Conservation (phyloP, 2,888 invertebrate species). For the Cheilosia pagana region DNA sequence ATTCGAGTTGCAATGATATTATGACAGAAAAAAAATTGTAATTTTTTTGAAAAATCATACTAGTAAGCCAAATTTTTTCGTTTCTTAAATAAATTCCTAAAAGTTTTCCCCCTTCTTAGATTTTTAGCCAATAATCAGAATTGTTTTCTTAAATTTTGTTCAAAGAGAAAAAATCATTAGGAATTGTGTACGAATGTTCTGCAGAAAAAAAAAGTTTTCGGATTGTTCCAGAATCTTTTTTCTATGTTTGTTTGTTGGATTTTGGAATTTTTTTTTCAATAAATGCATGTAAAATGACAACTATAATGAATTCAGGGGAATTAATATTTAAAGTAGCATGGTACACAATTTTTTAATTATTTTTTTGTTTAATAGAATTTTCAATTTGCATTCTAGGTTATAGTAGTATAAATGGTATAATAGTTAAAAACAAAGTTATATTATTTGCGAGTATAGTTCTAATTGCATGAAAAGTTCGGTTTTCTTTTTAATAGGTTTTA, state of each 20-base stretch:
- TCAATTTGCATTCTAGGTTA: slow-evolving; percentile 70
- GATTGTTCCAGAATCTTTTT: slow-evolving; percentile 15
- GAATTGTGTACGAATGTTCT: slow-evolving; percentile 21
- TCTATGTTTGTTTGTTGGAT: slow-evolving; percentile 45
- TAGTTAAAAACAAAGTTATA: slow-evolving; percentile 46
- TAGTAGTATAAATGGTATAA: slow-evolving; percentile 33
- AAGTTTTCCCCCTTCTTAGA: slow-evolving; percentile 21
- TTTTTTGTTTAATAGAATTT: slow-evolving; percentile 48
- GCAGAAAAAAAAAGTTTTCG: slow-evolving; percentile 4
- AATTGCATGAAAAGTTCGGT: slow-evolving; percentile 64
- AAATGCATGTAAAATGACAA: slow-evolving; percentile 65
- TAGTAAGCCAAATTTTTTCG: slow-evolving; percentile 49
- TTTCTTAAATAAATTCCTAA: slow-evolving; percentile 55
- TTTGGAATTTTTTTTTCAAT: slow-evolving; percentile 37
- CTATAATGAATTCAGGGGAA: slow-evolving; percentile 50
- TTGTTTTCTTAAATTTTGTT: slow-evolving; percentile 25
- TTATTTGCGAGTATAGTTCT: slow-evolving; percentile 56
- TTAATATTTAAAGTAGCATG: slow-evolving; percentile 56
- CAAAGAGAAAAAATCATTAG: slow-evolving; percentile 34
- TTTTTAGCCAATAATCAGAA: slow-evolving; percentile 36
- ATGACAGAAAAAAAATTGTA: slow-evolving; percentile 27
- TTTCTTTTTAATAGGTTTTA: slow-evolving; percentile 41
- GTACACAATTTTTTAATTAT: slow-evolving; percentile 39
- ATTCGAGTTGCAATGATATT: slow-evolving; percentile 66
- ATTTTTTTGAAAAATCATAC: neutral